Evolutionary conservation across 2,888 invertebrate genomes (phyloP).

Genomic region (Lithodes maja): DNA sequence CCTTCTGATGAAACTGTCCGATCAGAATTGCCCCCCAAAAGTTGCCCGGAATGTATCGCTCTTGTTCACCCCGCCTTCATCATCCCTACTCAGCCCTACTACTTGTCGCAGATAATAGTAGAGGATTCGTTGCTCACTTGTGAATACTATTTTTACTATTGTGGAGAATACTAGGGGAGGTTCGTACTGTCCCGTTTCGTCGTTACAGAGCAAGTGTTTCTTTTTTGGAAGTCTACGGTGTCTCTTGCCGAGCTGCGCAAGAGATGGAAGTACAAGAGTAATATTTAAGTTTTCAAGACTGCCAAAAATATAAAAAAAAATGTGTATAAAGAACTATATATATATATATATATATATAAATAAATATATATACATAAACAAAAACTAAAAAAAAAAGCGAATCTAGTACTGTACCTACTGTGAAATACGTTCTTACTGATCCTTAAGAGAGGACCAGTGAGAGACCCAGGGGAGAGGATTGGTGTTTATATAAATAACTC

Average conservation of each 20-base stretch:
- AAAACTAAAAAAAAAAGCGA: conserved; percentile 44
- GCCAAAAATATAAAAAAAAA: conserved; percentile 34
- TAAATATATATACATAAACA: neutral
- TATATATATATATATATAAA: neutral
- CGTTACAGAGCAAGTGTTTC: conserved; percentile 42
- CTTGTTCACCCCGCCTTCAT: conserved; percentile 43
- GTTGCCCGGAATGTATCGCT: no score
- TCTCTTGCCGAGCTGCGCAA: conserved; percentile 60
- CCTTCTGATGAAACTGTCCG: no score
- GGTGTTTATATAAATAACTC: conserved; percentile 35
- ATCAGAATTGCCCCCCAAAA: no score
- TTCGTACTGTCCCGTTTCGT: conserved; percentile 42
- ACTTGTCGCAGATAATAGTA: conserved; percentile 53
- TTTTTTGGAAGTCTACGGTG: conserved; percentile 46
- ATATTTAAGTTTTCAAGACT: conserved; percentile 50
- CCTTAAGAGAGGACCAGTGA: conserved; percentile 55
- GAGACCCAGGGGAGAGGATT: conserved; percentile 62
- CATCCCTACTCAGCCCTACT: conserved; percentile 56
- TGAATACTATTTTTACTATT: conserved; percentile 68
- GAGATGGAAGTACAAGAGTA: conserved; percentile 65
- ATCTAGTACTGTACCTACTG: neutral
- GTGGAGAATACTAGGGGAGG: conserved; percentile 41
- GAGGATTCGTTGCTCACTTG: conserved; percentile 66
- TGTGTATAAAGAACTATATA: neutral
- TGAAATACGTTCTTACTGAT: conserved; percentile 37